Conservation (phyloP, 2,113 vertebrate genomes). For the Chamaea fasciata region DNA sequence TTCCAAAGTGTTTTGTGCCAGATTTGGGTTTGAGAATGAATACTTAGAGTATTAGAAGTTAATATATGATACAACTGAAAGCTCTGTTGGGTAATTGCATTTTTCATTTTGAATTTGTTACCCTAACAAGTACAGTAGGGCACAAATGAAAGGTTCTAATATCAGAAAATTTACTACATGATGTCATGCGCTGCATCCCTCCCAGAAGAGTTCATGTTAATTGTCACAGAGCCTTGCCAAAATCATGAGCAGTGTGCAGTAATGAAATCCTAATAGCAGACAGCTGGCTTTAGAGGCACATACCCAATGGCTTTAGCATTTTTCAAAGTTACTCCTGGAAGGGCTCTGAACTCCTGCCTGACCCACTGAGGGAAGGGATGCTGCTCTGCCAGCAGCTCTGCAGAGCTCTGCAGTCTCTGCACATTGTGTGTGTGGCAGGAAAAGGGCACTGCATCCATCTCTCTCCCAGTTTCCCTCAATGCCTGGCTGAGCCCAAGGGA, state of each 20-base stretch:
- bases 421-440: fast-evolving
- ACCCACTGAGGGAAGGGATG: background rate
- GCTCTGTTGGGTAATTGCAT: constrained; percentile 58
- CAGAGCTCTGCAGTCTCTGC: background rate
- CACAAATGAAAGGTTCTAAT: constrained; percentile 61
- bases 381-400: background rate
- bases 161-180: constrained; percentile 56
- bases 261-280: constrained; percentile 62
- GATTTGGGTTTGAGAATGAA: background rate
- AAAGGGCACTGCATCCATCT: background rate
- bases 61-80: constrained; percentile 45
- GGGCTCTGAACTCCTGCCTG: background rate
- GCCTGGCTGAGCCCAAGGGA: background rate
- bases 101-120: constrained; percentile 61
- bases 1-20: constrained; percentile 7
- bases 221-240: constrained; percentile 61
- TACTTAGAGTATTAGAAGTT: constrained; percentile 42
- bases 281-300: constrained; percentile 23
- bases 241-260: constrained; percentile 28
- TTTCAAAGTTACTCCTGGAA: background rate
- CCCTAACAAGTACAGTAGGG: constrained; percentile 53
- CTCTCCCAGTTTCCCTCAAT: background rate
- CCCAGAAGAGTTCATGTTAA: constrained; percentile 58
- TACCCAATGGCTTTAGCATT: background rate
- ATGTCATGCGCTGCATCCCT: constrained; percentile 58